A percentile compares a stretch with the other conserved stretches of the same genome.
phyloP scores from a whole-genome alignment of 2,888 invertebrate genomes.

The Phoronis australis region DNA sequence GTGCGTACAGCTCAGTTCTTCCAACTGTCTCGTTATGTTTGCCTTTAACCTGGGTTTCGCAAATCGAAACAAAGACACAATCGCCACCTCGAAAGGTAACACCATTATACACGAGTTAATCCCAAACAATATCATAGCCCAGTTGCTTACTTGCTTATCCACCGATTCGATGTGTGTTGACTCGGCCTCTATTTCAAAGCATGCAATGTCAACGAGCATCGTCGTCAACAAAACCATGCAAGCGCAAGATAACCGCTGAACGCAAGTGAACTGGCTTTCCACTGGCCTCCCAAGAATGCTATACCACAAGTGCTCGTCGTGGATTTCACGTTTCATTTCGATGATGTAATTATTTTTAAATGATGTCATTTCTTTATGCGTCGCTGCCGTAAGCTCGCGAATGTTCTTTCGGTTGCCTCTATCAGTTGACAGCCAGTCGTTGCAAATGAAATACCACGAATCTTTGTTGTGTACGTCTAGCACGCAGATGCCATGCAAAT shows the following conservation, averaged over 20 bases:
- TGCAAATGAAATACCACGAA: conserved; percentile 31
- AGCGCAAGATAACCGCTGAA: conserved; percentile 42
- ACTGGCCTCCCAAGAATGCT: conserved; percentile 42
- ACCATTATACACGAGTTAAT: too few species aligned
- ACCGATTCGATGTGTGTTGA: too few species aligned
- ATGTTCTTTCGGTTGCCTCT: conserved; percentile 18
- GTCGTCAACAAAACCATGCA: conserved; percentile 33
- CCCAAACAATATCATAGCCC: too few species aligned
- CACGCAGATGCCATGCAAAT: conserved; percentile 28
- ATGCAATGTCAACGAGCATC: conserved; percentile 46
- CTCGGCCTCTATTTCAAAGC: conserved; percentile 32
- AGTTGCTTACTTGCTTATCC: too few species aligned
- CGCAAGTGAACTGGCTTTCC: conserved; percentile 35
- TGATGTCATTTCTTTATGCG: conserved; percentile 13
- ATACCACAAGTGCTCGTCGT: conserved; percentile 44
- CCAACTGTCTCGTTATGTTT: too few species aligned
- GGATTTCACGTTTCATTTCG: conserved; percentile 24
- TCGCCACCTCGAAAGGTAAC: too few species aligned
- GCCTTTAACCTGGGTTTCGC: too few species aligned
- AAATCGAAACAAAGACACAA: too few species aligned
- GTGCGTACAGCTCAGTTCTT: too few species aligned
- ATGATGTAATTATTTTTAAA: conserved; percentile 21
- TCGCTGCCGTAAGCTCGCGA: conserved; percentile 20
- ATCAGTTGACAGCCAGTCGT: conserved; percentile 35
- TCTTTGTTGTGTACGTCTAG: conserved; percentile 26